Evolutionary conservation across 2,888 invertebrate species (phyloP).

Genomic region (Drosophila pseudotakahashii): DNA sequence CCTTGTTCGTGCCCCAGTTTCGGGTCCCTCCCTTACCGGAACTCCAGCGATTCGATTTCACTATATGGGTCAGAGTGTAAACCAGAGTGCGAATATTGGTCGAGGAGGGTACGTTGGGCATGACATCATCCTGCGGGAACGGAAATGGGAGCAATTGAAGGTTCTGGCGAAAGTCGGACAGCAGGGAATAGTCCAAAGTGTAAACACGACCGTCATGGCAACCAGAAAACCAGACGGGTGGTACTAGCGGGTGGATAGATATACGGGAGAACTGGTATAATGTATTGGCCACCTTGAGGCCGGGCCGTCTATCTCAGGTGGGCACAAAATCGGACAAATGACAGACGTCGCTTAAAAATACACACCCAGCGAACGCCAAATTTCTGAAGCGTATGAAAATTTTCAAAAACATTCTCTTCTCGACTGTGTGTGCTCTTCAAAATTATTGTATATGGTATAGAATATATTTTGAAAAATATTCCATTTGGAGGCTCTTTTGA

Average conservation of each 20-base stretch:
- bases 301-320: constrained; percentile 43
- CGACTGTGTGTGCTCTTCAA: constrained; percentile 7
- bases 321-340: constrained; percentile 68
- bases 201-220: constrained; percentile 61
- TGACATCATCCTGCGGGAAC: constrained; percentile 62
- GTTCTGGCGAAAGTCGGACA: constrained; percentile 18
- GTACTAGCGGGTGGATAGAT: neutral
- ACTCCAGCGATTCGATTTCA: constrained; percentile 26
- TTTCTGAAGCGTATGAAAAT: constrained; percentile 20
- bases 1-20: constrained; percentile 31
- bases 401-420: constrained; percentile 7
- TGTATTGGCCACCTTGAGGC: constrained; percentile 46
- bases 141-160: constrained; percentile 49
- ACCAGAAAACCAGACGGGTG: constrained; percentile 34
- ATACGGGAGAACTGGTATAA: neutral
- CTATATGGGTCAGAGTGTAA: constrained; percentile 69
- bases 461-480: constrained; percentile 39
- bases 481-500: constrained; percentile 34
- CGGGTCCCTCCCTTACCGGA: constrained; percentile 7
- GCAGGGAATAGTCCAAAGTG: constrained; percentile 28
- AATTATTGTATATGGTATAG: constrained; percentile 6
- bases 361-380: constrained; percentile 45
- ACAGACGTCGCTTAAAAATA: constrained; percentile 63
- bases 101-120: constrained; percentile 21
- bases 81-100: constrained; percentile 42